phyloP scores from a whole-genome alignment of 2,113 vertebrate genomes.

The Notarius quadriscutis region DNA sequence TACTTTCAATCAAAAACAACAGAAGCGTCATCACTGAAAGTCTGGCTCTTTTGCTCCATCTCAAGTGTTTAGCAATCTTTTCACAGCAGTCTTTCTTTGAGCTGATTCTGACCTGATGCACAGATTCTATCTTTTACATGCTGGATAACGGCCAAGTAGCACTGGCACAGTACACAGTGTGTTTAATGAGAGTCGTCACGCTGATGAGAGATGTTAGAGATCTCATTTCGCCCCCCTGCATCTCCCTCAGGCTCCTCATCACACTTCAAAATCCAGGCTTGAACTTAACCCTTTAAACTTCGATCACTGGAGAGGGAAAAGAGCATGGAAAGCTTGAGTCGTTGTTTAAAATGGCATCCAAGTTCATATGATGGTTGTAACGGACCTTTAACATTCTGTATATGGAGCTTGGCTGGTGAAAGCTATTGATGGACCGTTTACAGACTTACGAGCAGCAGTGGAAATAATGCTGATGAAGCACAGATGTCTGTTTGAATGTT shows the following conservation, averaged over 20 bases:
- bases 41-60: not conserved
- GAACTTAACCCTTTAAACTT: conserved; percentile 17
- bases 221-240: not conserved
- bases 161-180: conserved; percentile 15
- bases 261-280: conserved; percentile 7
- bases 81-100: conserved; percentile 23
- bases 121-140: conserved; percentile 45
- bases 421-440: not conserved
- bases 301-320: not conserved
- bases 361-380: not conserved
- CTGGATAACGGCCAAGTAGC: conserved; percentile 37
- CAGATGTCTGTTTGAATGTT: not conserved
- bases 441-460: not conserved
- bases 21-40: conserved; percentile 14
- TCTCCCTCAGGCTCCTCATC: not conserved
- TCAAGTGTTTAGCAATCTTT: conserved; percentile 6
- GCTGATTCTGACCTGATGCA: conserved; percentile 28
- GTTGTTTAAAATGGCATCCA: conserved; percentile 17
- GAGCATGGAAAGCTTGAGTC: conserved; percentile 18
- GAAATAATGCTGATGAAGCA: not conserved
- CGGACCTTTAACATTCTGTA: not conserved
- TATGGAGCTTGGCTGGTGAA: not conserved
- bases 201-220: conserved; percentile 36
- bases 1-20: conserved; percentile 6
- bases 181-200: conserved; percentile 27